These are phyloP conservation scores for Danio albolineatus DNA, from an alignment of 2,797 vertebrate species.

Conservation along the genomic window DNA sequence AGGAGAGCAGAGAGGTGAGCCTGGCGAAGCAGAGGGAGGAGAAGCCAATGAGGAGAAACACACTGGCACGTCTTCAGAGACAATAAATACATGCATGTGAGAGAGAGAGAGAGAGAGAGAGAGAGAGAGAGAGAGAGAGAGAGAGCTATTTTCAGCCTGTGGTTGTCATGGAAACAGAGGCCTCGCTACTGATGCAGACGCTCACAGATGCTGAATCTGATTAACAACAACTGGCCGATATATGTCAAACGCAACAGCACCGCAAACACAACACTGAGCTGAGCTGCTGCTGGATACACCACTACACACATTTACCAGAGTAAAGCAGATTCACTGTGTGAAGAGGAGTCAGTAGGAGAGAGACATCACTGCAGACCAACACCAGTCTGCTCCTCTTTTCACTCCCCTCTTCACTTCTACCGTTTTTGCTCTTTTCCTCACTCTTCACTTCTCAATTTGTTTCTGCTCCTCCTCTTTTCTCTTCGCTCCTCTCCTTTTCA, in stretches of 20 bases:
- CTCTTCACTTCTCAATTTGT: too few relatives aligned
- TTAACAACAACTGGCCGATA: constrained; percentile 31
- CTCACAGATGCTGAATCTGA: constrained; percentile 73
- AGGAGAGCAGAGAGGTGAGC: constrained; percentile 42
- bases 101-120: constrained; percentile 32
- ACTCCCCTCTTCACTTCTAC: too few relatives aligned
- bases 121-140: not conserved
- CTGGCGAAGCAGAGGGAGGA: constrained; percentile 31
- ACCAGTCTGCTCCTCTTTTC: too few relatives aligned
- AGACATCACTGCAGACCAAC: not conserved
- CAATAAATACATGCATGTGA: constrained; percentile 55
- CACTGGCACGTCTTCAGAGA: constrained; percentile 48
- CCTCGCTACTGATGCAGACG: constrained; percentile 83
- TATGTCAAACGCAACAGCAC: constrained; percentile 1
- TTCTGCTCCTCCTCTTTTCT: too few relatives aligned
- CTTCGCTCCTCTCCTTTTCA: too few relatives aligned
- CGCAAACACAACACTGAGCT: too few relatives aligned
- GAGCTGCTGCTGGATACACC: too few relatives aligned
- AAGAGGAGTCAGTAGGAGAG: not conserved
- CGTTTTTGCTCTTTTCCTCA: too few relatives aligned
- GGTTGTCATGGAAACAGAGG: constrained; percentile 87
- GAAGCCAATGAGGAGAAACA: constrained; percentile 47
- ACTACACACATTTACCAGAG: too few relatives aligned
- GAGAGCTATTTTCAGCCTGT: constrained; percentile 79
- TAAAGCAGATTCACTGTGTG: not conserved